Conservation (phyloP, 2,797 vertebrate species). For the Neostethus bicornis region DNA sequence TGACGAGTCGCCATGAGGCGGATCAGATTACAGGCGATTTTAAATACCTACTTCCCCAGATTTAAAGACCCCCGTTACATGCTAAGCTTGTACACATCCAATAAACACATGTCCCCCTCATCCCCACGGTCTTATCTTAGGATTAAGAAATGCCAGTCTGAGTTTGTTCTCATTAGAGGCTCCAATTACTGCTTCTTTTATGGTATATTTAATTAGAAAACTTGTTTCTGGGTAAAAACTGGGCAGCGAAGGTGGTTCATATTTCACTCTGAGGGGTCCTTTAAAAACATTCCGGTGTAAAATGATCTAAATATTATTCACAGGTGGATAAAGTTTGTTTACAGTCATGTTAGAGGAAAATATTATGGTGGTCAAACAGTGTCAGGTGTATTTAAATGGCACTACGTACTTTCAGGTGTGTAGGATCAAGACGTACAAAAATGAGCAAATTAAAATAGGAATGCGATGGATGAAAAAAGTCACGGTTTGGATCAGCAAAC, state of each 20-base stretch:
- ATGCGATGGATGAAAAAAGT: too few species aligned
- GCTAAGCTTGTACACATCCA: slow-evolving; percentile 52
- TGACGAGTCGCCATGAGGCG: slow-evolving; percentile 68
- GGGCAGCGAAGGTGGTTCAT: background rate
- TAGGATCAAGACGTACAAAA: too few species aligned
- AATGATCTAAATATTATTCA: too few species aligned
- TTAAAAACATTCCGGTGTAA: background rate
- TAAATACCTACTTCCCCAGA: slow-evolving; percentile 75
- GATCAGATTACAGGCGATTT: slow-evolving; percentile 71
- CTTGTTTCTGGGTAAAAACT: background rate
- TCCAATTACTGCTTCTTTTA: background rate
- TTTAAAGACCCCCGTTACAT: slow-evolving; percentile 74
- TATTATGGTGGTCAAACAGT: too few species aligned
- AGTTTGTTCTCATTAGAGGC: slow-evolving; percentile 18
- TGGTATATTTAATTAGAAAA: background rate
- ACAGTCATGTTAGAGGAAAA: too few species aligned
- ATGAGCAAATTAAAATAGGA: too few species aligned
- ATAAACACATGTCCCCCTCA: slow-evolving; percentile 52
- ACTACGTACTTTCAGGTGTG: too few species aligned
- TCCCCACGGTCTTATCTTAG: slow-evolving; percentile 51
- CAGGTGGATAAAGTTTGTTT: too few species aligned
- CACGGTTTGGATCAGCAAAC: too few species aligned
- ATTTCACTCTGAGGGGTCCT: background rate
- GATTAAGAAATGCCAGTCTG: slow-evolving; percentile 47
- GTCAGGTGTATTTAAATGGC: too few species aligned